These are phyloP conservation scores for Rhogogaster chlorosoma DNA, from an alignment of 2,888 invertebrate species.

Conservation along the genomic window DNA sequence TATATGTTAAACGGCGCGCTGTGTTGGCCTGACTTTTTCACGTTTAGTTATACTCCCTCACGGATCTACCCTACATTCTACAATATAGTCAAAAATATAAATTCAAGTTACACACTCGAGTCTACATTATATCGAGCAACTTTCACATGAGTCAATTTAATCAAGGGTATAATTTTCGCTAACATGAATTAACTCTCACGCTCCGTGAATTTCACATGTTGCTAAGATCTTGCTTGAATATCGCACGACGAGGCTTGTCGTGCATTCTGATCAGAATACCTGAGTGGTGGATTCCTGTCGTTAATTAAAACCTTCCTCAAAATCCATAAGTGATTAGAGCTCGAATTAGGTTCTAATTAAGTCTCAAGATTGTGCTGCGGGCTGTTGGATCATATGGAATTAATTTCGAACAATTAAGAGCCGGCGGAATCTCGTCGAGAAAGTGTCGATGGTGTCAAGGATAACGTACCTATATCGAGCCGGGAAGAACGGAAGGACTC, in stretches of 20 bases:
- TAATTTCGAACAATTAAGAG: neutral
- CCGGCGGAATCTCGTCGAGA: neutral
- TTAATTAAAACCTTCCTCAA: neutral
- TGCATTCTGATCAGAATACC: neutral
- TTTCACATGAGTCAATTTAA: neutral
- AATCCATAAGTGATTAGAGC: neutral
- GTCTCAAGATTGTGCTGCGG: neutral
- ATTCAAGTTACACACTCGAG: neutral
- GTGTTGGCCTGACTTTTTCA: neutral
- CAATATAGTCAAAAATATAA: neutral
- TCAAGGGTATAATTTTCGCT: neutral
- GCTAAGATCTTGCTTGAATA: neutral
- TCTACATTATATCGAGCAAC: neutral
- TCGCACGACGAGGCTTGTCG: neutral
- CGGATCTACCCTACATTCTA: neutral
- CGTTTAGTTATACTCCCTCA: neutral
- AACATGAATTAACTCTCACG: neutral
- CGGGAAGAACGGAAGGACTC: neutral
- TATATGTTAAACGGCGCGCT: slow-evolving; percentile 4
- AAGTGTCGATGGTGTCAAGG: neutral
- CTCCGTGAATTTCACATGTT: neutral
- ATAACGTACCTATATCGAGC: neutral
- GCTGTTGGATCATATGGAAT: neutral
- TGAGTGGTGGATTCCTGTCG: neutral
- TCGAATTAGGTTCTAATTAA: neutral